Evolutionary conservation across 2,888 invertebrate genomes (phyloP), one percentile per base, ranked within the genome.

Genomic region (Autographa gamma): DNA sequence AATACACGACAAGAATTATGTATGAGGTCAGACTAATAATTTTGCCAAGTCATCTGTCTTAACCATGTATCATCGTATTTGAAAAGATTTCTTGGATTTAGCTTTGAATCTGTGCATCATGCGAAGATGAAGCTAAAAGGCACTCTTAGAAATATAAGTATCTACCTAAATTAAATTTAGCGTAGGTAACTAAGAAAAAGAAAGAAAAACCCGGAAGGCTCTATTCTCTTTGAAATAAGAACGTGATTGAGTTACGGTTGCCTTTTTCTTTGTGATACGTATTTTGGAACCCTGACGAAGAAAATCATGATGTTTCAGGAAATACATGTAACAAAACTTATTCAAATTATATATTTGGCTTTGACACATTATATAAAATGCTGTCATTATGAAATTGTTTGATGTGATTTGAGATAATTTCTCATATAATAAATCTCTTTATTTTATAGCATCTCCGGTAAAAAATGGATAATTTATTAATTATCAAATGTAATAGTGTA

Each of bases 111-210:
- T 2, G 0, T 41, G 65, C 19, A 38, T 19, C 54, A 16, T 52
- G 7, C n/a, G 11, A 25, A 19, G 41, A 52, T 54, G 43, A 48
- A 31, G 63, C 43, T 74, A 66, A 69, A 74, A 79, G 56, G 65
- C 58, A 65, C 75, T 58, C 66, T 79, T 75, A 63, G 56, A 52
- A 16, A 66, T 56, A 54, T 56, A 25, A 25, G 25, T 25, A 25
- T 25, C 25, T 25, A 69, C 60, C 59, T 69, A 63, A 74, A 79
- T 74, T 76, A 25, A 66, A 79, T 76, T 74, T 68, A 59, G 38
- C 63, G 58, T 60, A n/a, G n/a, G n/a, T n/a, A 18, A 68, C 56
- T 38, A 52, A 62, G 19, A 18, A 60, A 62, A 56, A 32, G 18
- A 25, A 25, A 11, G 3, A 19, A 18, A 18, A 19, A 11, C 31